Evolutionary conservation across 1,140 invertebrate genomes (phyloP).

Genomic region (Ylistrum balloti): DNA sequence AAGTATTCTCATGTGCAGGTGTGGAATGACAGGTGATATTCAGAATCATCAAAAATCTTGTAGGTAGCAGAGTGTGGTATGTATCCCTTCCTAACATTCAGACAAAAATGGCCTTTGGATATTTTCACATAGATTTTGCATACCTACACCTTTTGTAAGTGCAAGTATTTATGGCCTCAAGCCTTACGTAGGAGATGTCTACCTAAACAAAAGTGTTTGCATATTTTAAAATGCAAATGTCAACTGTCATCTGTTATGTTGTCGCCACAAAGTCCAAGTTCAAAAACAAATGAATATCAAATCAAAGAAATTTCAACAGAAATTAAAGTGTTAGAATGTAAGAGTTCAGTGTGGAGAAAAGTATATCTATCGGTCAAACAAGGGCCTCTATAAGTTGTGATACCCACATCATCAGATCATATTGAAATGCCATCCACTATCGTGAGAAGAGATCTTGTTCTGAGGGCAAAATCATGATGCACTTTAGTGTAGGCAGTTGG

Average conservation of each 20-base stretch:
- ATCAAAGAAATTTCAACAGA: not conserved
- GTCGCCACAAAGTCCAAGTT: conserved; percentile 23
- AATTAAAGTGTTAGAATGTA: not conserved
- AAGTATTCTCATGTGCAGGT: too few relatives aligned
- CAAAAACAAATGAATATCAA: conserved; percentile 8
- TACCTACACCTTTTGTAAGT: conserved; percentile 19
- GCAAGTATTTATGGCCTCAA: not conserved
- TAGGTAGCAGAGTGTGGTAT: not conserved
- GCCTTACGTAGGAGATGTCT: not conserved
- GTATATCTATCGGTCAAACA: not conserved
- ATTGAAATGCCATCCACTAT: not conserved
- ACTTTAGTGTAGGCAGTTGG: not conserved
- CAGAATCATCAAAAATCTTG: not conserved
- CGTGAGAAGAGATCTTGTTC: not conserved
- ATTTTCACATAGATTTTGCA: conserved; percentile 28
- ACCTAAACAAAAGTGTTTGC: not conserved
- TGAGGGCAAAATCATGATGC: conserved; percentile 19
- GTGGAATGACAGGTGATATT: conserved; percentile 8
- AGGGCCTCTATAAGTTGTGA: not conserved
- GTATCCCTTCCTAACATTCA: not conserved
- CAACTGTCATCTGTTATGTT: not conserved
- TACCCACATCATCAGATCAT: not conserved
- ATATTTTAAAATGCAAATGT: conserved; percentile 35
- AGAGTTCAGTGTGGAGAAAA: not conserved
- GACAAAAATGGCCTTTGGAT: not conserved